These are phyloP conservation scores for Elephantulus edwardii DNA, from an alignment of 2,113 vertebrate genomes.

Conservation along the genomic window DNA sequence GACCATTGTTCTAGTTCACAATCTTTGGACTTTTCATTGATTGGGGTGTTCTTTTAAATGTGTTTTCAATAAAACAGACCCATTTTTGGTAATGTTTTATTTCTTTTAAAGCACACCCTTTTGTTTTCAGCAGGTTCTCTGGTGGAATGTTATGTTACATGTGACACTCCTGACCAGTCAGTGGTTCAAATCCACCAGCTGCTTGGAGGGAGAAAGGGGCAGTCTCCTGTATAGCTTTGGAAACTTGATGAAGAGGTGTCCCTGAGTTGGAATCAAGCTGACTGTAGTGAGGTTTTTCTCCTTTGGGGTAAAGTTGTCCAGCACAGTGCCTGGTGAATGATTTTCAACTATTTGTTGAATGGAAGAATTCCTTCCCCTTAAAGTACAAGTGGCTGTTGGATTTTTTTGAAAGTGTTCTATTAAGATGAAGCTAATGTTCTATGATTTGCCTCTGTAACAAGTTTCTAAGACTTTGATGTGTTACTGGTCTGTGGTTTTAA, in stretches of 20 bases:
- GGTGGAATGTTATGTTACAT: no score
- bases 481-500: constrained; percentile 8
- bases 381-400: neutral
- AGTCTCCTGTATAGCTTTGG: no score
- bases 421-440: neutral
- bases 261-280: no score
- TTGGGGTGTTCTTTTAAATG: no score
- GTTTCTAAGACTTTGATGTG: neutral
- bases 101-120: constrained; percentile 14
- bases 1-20: neutral
- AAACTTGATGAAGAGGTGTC: no score
- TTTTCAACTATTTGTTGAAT: neutral
- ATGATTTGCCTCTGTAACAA: neutral
- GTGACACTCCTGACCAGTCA: no score
- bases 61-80: constrained; percentile 7
- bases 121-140: constrained; percentile 7
- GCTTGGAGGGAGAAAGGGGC: no score
- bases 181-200: no score
- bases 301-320: neutral
- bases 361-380: neutral
- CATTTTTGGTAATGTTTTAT: neutral
- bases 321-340: neutral
- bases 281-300: no score
- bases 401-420: neutral
- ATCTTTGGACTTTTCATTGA: no score